Percentiles rank a stretch among this genome's conserved stretches.
Conservation (phyloP, 2,797 vertebrate species). For the Etheostoma nigrum region DNA sequence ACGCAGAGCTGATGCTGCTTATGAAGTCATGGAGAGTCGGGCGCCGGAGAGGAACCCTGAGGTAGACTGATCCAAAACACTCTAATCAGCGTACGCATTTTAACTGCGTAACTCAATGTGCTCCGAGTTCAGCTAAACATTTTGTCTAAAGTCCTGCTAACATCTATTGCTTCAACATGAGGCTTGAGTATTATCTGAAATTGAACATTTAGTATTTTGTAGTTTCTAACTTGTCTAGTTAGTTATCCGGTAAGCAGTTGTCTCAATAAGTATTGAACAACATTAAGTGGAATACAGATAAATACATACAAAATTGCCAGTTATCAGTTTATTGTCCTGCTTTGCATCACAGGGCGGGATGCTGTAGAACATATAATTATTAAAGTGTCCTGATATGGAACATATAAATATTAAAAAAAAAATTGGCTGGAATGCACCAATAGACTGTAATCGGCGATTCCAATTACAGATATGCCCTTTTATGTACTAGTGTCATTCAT, state of each 20-base stretch:
- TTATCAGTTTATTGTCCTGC: not conserved
- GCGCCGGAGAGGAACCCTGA: constrained; percentile 76
- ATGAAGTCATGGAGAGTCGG: constrained; percentile 83
- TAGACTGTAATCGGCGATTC: not conserved
- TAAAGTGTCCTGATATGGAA: not conserved
- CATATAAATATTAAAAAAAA: not conserved
- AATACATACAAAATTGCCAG: not conserved
- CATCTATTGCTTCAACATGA: constrained; percentile 11
- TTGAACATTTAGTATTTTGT: constrained; percentile 13
- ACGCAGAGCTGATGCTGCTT: constrained; percentile 73
- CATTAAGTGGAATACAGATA: not conserved
- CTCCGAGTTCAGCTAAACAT: constrained; percentile 17
- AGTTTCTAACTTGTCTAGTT: not conserved
- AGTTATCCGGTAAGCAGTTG: not conserved
- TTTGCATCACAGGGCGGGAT: not conserved
- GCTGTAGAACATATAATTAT: not conserved
- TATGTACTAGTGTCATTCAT: not conserved
- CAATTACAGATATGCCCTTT: constrained; percentile 2
- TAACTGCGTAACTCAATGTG: constrained; percentile 28
- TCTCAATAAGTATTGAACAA: not conserved
- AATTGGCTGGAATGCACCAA: not conserved
- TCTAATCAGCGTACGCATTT: constrained; percentile 59
- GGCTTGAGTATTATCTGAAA: constrained; percentile 3
- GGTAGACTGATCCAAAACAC: constrained; percentile 70
- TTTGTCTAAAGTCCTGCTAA: not conserved